Conservation (phyloP, 2,888 invertebrate genomes). For the Clitarchus hookeri region DNA sequence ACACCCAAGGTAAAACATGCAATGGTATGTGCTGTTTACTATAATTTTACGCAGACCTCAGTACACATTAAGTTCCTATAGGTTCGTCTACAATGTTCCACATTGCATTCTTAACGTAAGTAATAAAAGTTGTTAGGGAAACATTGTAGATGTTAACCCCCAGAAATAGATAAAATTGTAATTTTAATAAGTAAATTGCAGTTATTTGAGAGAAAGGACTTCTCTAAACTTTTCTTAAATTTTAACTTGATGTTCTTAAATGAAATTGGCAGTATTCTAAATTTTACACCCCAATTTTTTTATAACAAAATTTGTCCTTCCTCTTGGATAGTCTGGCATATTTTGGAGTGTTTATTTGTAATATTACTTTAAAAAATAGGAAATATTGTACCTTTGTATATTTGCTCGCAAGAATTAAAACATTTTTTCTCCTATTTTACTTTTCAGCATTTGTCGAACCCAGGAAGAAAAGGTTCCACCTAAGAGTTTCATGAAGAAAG, state of each 20-base stretch:
- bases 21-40: constrained; percentile 23
- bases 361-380: background rate
- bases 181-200: background rate
- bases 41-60: background rate
- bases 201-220: background rate
- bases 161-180: background rate
- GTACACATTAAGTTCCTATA: background rate
- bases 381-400: constrained; percentile 10
- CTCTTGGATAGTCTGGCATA: background rate
- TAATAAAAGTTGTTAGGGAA: background rate
- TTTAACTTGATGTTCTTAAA: background rate
- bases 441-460: constrained; percentile 36
- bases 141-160: background rate
- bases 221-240: background rate
- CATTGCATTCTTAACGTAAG: background rate
- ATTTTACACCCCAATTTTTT: no score
- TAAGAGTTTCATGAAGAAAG: constrained; percentile 24
- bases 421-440: constrained; percentile 38
- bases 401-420: constrained; percentile 34
- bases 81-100: constrained; percentile 1
- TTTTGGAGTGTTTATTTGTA: constrained; percentile 1
- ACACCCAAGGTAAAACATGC: background rate
- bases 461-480: constrained; percentile 2
- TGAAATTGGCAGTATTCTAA: background rate
- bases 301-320: background rate